Base-by-base conservation (phyloP, 1,140 invertebrate genomes). In the Paramacrobiotus metropolitanus region DNA sequence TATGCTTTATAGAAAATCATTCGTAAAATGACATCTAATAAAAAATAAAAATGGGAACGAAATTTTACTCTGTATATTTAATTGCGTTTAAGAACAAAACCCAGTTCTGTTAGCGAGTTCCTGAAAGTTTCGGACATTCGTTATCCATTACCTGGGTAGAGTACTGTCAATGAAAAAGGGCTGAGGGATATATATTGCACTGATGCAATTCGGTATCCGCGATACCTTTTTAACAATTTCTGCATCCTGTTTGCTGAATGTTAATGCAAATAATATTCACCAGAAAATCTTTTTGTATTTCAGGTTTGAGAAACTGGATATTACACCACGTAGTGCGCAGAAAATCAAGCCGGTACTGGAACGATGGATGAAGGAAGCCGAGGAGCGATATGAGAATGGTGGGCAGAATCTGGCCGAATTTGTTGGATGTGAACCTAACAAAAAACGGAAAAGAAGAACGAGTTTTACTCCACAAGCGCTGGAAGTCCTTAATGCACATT, bases 261-360 rank as follows among this genome's bases (percentile, higher is more conserved):
- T 28, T 21, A 64, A n/a, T n/a, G n/a, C n/a, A n/a, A n/a, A n/a
- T n/a, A n/a, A n/a, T n/a, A n/a, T n/a, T n/a, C n/a, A n/a, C n/a
- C n/a, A n/a, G n/a, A n/a, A n/a, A n/a, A n/a, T n/a, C n/a, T n/a
- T n/a, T 65, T 65, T 59, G 65, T 61, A 61, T 67, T 66, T 21
- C 75, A 95, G 92, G 84, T 96, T 96, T 82, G 92, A 96, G 78
- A 97, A 96, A 79, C 79, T 97, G 75, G 92, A 97, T 78, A 96
- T 96, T 69, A 96, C 91, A 70, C 91, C 91, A 72, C 94, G 95
- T 80, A 94, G 90, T 80, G 91, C 92, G 66, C 87, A 93, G 78
- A 96, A 95, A 81, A 96, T 96, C 70, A 95, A 94, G 76, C 92
- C 92, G 66, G 91, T 96, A 64, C 79, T 96, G 69, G 91, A 95